phyloP scores from a whole-genome alignment of 2,888 invertebrate genomes.

The Orgyia antiqua region DNA sequence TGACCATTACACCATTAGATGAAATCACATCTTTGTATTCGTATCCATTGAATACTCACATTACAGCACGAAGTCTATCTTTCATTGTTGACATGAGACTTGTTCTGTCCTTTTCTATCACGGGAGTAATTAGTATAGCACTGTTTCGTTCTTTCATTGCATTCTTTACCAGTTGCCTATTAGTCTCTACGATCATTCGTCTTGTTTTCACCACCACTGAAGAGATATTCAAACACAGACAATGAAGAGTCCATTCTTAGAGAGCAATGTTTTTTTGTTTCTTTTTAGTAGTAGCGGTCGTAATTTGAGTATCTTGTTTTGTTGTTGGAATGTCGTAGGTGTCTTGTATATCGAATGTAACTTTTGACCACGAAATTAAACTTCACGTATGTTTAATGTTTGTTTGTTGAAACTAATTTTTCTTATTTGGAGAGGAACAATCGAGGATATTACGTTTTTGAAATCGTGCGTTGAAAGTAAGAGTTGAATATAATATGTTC shows the following conservation, averaged over 20 bases:
- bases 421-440: too few species aligned
- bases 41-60: slow-evolving; percentile 59
- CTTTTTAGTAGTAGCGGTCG: slow-evolving; percentile 16
- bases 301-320: slow-evolving; percentile 26
- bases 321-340: slow-evolving; percentile 25
- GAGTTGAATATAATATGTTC: too few species aligned
- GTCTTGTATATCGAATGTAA: slow-evolving; percentile 16
- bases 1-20: slow-evolving; percentile 10
- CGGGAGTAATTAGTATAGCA: slow-evolving; percentile 6
- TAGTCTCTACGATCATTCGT: slow-evolving; percentile 24
- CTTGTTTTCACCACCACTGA: slow-evolving; percentile 34
- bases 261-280: slow-evolving; percentile 27
- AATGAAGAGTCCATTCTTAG: slow-evolving; percentile 16
- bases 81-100: slow-evolving; percentile 58
- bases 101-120: slow-evolving; percentile 25
- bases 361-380: not conserved
- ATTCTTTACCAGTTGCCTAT: slow-evolving; percentile 27
- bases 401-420: too few species aligned
- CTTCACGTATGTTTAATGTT: not conserved
- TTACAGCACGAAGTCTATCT: slow-evolving; percentile 57
- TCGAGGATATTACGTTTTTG: too few species aligned
- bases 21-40: slow-evolving; percentile 32
- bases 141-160: slow-evolving; percentile 22
- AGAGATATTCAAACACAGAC: slow-evolving; percentile 27
- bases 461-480: too few species aligned